phyloP scores from a whole-genome alignment of 2,888 invertebrate genomes.

The Hoplodrina blanda region DNA sequence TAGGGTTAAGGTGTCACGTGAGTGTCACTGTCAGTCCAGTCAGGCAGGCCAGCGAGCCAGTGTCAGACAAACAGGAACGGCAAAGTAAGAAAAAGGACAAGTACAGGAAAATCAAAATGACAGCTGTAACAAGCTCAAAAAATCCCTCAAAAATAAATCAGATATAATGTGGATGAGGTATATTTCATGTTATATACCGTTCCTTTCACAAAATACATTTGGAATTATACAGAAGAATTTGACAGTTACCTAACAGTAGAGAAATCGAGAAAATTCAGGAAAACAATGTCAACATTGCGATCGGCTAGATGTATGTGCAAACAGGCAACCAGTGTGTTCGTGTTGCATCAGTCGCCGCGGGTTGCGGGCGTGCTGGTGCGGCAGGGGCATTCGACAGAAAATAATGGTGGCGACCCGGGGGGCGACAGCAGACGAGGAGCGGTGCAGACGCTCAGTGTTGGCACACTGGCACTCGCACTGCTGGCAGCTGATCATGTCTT shows the following conservation, averaged over 20 bases:
- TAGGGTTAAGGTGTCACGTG: too few species aligned
- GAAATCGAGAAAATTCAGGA: conserved; percentile 24
- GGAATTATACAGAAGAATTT: conserved; percentile 28
- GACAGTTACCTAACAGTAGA: conserved; percentile 26
- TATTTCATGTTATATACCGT: conserved; percentile 33
- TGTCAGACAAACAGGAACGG: too few species aligned
- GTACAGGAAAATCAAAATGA: conserved; percentile 32
- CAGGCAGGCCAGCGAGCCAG: too few species aligned
- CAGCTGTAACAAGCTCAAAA: conserved; percentile 28
- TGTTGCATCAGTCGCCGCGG: conserved; percentile 67
- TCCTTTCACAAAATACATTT: conserved; percentile 30
- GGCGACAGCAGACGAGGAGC: conserved; percentile 40
- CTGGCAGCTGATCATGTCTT: conserved; percentile 83
- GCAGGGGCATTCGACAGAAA: conserved; percentile 42
- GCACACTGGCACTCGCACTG: conserved; percentile 78
- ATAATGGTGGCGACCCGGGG: conserved; percentile 49
- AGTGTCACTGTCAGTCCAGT: too few species aligned
- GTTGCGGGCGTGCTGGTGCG: conserved; percentile 63
- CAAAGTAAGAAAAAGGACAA: background rate
- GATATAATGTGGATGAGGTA: conserved; percentile 56
- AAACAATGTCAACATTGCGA: conserved; percentile 59
- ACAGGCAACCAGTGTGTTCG: conserved; percentile 40
- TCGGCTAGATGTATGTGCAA: conserved; percentile 50
- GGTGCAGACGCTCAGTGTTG: conserved; percentile 65
- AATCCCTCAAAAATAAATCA: conserved; percentile 36